Base-by-base conservation (phyloP, 2,797 vertebrate species). In the Babyrousa celebensis region DNA sequence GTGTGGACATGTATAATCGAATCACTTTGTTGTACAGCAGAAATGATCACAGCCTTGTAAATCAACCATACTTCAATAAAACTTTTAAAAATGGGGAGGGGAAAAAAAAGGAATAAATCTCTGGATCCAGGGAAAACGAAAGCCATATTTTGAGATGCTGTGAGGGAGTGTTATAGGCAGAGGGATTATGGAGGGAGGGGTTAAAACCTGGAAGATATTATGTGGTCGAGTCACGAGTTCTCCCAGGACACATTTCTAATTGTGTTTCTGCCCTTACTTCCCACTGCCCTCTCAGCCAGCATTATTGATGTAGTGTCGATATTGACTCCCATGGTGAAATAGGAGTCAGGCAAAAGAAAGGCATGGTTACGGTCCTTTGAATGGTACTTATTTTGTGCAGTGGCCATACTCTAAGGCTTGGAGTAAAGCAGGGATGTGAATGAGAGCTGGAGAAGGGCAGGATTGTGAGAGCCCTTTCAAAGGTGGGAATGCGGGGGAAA, bases 401-500 rank as follows among this genome's bases (percentile, higher is more conserved):
- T 18, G 56, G 16, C 32, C 60, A 21, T 21, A 58, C 15, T 2
- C 21, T 32, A 56, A 40, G 65, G n/a, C 71, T 86, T 36, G 56
- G 90, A 62, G 43, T 36, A 58, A 68, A 72, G 68, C 29, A 15
- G 74, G 17, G 20, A 52, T 54, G 36, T 52, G 21, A 75, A 48
- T 1, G 12, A 84, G 27, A 86, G 56, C 29, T 29, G 70, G 75
- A 48, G 36, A 40, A 65, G 27, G 8, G 23, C 7, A 21, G 23
- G 62, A 27, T 1, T 27, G n/a, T 43, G 56, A 60, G 88, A 70
- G 21, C 1, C 0, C 85, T 68, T 83, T 18, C 54, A 10, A 25
- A 82, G 83, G 32, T 0, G 18, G 27, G 36, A 23, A 96, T 95
- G 29, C 93, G 83, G 75, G 83, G 75, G 93, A 97, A 92, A 96